A percentile compares a stretch with the other conserved stretches of the same genome.
These are phyloP conservation scores for Numenius arquata DNA, from an alignment of 2,113 vertebrate genomes.

Conservation along the genomic window DNA sequence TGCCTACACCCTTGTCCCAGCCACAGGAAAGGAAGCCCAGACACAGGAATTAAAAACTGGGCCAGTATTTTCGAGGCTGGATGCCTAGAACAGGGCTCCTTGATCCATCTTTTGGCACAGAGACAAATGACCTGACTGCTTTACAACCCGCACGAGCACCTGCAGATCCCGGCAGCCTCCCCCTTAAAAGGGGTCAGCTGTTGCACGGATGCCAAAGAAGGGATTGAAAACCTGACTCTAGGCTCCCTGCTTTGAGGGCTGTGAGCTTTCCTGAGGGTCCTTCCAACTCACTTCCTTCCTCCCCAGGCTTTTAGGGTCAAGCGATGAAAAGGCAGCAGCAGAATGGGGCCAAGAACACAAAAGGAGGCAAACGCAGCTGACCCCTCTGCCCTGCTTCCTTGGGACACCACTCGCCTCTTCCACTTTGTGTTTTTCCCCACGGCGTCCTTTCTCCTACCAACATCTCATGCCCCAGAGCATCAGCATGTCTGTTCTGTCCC, in stretches of 20 bases:
- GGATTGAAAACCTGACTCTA: background rate
- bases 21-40: background rate
- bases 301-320: background rate
- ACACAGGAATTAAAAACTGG: background rate
- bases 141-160: accelerated
- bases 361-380: background rate
- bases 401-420: background rate
- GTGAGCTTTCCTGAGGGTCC: background rate
- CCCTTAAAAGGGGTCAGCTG: accelerated
- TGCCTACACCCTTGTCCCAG: background rate
- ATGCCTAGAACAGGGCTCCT: background rate
- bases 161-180: background rate
- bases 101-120: background rate
- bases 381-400: background rate
- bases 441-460: background rate
- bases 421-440: accelerated
- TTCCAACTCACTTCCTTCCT: background rate
- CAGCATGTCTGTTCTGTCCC: background rate
- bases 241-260: background rate
- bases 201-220: background rate
- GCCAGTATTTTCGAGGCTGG: background rate
- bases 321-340: background rate
- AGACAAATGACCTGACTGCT: background rate
- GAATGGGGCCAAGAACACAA: background rate
- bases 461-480: background rate